Evolutionary conservation across 2,113 vertebrate genomes (phyloP).

Genomic region (Lampris incognitus): DNA sequence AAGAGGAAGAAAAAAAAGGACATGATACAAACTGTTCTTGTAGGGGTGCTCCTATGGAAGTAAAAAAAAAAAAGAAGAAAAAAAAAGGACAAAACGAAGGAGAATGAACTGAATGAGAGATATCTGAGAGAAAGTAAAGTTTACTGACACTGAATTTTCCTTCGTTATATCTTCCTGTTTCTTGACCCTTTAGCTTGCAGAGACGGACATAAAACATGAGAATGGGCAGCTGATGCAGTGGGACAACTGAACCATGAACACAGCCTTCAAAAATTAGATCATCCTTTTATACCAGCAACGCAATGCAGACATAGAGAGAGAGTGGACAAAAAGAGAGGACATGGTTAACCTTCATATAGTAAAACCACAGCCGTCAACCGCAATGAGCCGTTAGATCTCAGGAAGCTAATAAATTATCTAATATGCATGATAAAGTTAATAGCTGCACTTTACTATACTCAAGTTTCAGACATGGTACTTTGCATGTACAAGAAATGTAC

Average conservation of each 20-base stretch:
- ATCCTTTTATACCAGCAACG: slow-evolving; percentile 84
- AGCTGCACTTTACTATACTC: slow-evolving; percentile 71
- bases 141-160: slow-evolving; percentile 38
- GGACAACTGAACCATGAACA: slow-evolving; percentile 72
- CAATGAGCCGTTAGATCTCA: slow-evolving; percentile 3
- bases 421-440: slow-evolving; percentile 5
- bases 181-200: slow-evolving; percentile 66
- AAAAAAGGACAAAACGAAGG: slow-evolving; percentile 15
- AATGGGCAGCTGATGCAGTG: slow-evolving; percentile 66
- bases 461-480: slow-evolving; percentile 51
- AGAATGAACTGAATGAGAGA: slow-evolving; percentile 1
- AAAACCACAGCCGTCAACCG: slow-evolving; percentile 69
- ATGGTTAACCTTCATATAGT: slow-evolving; percentile 67
- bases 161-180: slow-evolving; percentile 64
- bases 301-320: slow-evolving; percentile 71
- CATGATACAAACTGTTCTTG: background rate
- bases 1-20: slow-evolving; percentile 28
- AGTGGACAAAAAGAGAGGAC: slow-evolving; percentile 66
- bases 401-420: slow-evolving; percentile 21
- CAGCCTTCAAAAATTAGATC: slow-evolving; percentile 82
- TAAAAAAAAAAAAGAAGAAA: slow-evolving; percentile 11
- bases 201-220: slow-evolving; percentile 57
- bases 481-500: slow-evolving; percentile 75
- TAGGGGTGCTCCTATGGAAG: background rate
- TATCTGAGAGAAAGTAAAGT: slow-evolving; percentile 50